phyloP scores from a whole-genome alignment of 1,140 invertebrate genomes.

The Conus ventricosus region DNA sequence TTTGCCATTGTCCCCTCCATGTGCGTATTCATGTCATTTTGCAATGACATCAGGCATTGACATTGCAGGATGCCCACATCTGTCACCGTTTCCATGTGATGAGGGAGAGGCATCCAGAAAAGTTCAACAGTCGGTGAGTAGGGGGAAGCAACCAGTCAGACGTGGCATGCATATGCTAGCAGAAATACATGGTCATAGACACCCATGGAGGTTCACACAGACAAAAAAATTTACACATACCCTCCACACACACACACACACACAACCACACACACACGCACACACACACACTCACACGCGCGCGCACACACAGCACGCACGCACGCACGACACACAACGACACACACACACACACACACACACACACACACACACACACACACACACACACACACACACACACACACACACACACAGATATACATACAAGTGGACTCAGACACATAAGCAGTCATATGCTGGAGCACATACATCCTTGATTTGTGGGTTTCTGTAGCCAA shows the following conservation, averaged over 20 bases:
- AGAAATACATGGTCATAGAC: neutral
- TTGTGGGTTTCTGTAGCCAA: too few relatives aligned
- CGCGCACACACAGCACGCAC: too few relatives aligned
- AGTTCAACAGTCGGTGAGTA: slow-evolving; percentile 88
- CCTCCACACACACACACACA: neutral
- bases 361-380: neutral
- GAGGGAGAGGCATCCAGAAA: slow-evolving; percentile 96
- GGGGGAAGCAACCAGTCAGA: neutral
- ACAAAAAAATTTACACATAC: too few relatives aligned
- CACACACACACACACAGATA: neutral
- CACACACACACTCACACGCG: neutral
- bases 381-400: neutral
- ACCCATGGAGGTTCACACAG: neutral
- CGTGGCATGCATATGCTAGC: neutral
- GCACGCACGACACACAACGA: neutral
- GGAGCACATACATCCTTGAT: too few relatives aligned
- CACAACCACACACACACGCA: neutral
- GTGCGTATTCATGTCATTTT: too few relatives aligned
- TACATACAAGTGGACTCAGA: too few relatives aligned
- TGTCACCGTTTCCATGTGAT: slow-evolving; percentile 98
- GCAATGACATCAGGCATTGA: too few relatives aligned
- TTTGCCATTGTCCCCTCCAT: too few relatives aligned
- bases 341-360: neutral
- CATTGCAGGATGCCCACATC: slow-evolving; percentile 92
- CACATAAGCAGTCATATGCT: too few relatives aligned